phyloP scores from a whole-genome alignment of 2,797 vertebrate species.

The Falco columbarius region DNA sequence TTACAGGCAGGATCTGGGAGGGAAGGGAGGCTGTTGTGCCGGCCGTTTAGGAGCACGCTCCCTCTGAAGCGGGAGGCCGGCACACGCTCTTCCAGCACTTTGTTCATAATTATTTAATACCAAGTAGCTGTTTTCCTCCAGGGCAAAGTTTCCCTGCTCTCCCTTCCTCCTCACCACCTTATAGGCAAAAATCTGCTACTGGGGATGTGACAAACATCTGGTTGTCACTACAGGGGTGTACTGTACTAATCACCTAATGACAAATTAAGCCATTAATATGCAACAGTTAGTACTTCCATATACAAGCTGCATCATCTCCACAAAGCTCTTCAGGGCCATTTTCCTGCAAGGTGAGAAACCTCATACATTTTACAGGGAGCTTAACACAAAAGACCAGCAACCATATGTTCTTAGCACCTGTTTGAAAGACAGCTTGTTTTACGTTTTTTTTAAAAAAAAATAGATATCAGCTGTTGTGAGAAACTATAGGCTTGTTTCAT shows the following conservation, averaged over 20 bases:
- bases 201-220: neutral
- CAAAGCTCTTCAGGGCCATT: neutral
- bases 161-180: neutral
- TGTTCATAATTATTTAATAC: neutral
- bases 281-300: neutral
- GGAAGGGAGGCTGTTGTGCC: neutral
- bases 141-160: neutral
- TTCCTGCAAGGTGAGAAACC: neutral
- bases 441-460: neutral
- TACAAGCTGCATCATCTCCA: neutral
- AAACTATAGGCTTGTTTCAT: neutral
- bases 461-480: neutral
- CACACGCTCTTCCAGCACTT: neutral
- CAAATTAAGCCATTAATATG: constrained; percentile 43
- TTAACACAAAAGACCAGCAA: neutral
- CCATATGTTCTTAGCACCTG: neutral
- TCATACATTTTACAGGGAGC: neutral
- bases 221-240: neutral
- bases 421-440: neutral
- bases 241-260: constrained; percentile 12
- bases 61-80: neutral
- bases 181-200: neutral
- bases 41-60: accelerated
- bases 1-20: accelerated
- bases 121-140: neutral